These are phyloP conservation scores for Drosophila nasuta DNA, from an alignment of 1,140 invertebrate species.

Conservation along the genomic window DNA sequence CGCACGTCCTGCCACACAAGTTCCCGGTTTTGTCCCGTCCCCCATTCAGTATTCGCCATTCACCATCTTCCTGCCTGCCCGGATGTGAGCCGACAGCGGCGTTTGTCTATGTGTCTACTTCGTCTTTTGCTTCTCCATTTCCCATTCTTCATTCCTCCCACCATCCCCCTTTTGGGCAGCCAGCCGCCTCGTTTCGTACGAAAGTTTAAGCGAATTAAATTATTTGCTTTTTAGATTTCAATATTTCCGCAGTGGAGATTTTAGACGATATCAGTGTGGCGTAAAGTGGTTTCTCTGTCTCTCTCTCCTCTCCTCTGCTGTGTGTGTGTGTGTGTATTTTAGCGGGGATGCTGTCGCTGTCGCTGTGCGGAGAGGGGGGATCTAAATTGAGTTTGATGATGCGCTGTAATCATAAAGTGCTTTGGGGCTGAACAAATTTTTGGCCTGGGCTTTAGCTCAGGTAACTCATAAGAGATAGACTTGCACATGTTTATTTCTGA, in stretches of 20 bases:
- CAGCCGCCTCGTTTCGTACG: slow-evolving; percentile 21
- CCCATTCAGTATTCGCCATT: too few species aligned
- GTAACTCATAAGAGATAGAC: slow-evolving; percentile 31
- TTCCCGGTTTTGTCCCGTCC: slow-evolving; percentile 10
- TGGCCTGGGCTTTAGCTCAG: slow-evolving; percentile 26
- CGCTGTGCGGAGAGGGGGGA: background rate
- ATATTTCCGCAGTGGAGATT: slow-evolving; percentile 81
- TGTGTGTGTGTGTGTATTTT: slow-evolving; percentile 8
- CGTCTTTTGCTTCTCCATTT: slow-evolving; percentile 12
- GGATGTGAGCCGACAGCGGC: slow-evolving; percentile 68
- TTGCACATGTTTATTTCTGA: slow-evolving; percentile 27
- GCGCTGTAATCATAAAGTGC: slow-evolving; percentile 59
- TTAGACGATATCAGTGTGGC: slow-evolving; percentile 68
- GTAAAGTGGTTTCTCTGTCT: slow-evolving; percentile 42
- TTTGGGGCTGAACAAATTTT: slow-evolving; percentile 51
- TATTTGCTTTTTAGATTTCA: slow-evolving; percentile 83
- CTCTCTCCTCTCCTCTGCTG: background rate
- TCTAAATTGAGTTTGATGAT: slow-evolving; percentile 58
- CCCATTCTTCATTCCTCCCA: background rate
- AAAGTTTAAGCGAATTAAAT: slow-evolving; percentile 83
- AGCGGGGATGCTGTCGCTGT: background rate
- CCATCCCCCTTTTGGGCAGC: slow-evolving; percentile 14
- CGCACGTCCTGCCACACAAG: slow-evolving; percentile 40
- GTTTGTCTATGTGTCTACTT: slow-evolving; percentile 66
- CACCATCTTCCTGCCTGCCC: slow-evolving; percentile 38